Base-by-base conservation (phyloP, 1,140 invertebrate species). In the Andricus grossulariae region DNA sequence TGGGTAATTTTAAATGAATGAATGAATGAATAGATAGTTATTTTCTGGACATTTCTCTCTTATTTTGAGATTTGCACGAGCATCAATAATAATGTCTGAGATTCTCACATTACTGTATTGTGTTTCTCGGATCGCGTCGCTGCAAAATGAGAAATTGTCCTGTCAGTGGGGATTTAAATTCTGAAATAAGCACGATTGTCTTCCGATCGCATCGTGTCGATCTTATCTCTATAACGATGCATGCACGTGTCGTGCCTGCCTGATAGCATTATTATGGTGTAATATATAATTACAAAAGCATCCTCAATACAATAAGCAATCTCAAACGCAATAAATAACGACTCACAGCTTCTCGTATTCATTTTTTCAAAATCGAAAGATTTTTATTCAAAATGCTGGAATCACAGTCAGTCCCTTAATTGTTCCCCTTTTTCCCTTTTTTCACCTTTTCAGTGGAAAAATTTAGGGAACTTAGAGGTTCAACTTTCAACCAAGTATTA, bases 151-250 rank as follows among this genome's bases (percentile, higher is more conserved):
- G 60, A 66, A 66, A 66, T 66, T 55, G 54, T 19, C 19, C 25
- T 60, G 57, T 66, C 13, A 66, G 25, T 66, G 25, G 16, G 12
- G 21, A 39, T 32, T 66, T 66, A 39, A 39, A 32, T 66, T 32
- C 60, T 66, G 60, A 66, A 66, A 66, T 66, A 66, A 66, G 25
- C 39, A 39, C 60, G 60, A 66, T 66, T 66, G 25, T 66, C 25
- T 66, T 66, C 25, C n/a, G 60, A 66, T 66, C 25, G 60, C 25
- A 66, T 66, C 32, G 60, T 32, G 25, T 66, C 25, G 32, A 66
- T 66, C 25, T 66, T 66, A 66, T 66, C 25, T 45, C 60, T 45
- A 10, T 15, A 66, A 15, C 60, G 60, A 66, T 66, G 32, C 60
- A 66, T 66, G 32, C 60, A 66, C 60, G 60, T 66, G 60, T 32